A percentile compares a stretch with the other conserved stretches of the same genome.
Conservation (phyloP, 2,113 vertebrate species). For the Periophthalmodon schlosseri region DNA sequence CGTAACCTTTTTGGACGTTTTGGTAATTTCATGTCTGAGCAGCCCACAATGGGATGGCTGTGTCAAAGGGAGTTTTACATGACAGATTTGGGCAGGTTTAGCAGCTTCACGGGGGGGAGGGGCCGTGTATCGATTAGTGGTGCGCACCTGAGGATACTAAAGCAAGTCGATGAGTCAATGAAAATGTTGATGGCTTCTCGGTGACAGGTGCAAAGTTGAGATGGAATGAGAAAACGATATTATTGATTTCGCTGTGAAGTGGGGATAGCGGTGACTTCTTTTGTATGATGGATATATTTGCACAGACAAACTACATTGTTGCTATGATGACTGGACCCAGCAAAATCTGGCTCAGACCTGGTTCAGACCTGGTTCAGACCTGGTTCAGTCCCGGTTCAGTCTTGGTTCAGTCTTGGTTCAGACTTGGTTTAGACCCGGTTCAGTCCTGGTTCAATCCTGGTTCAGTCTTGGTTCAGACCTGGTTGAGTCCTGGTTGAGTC, state of each 20-base stretch:
- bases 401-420: no score
- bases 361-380: no score
- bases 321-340: no score
- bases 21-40: slow-evolving; percentile 46
- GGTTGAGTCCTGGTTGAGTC: no score
- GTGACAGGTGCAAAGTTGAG: no score
- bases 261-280: not conserved
- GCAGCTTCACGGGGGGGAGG: not conserved
- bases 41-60: slow-evolving; percentile 9
- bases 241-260: not conserved
- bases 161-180: slow-evolving; percentile 6
- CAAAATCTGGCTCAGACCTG: no score
- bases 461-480: no score
- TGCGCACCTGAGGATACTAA: not conserved
- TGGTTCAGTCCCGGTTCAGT: no score
- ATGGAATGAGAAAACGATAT: not conserved
- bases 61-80: slow-evolving; percentile 9
- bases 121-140: slow-evolving; percentile 5
- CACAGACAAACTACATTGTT: no score
- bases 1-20: slow-evolving; percentile 35
- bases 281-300: no score
- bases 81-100: slow-evolving; percentile 18
- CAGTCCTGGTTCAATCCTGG: no score
- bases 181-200: not conserved
- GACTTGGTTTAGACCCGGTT: no score